phyloP scores from a whole-genome alignment of 1,140 invertebrate genomes.

The Achatina immaculata region DNA sequence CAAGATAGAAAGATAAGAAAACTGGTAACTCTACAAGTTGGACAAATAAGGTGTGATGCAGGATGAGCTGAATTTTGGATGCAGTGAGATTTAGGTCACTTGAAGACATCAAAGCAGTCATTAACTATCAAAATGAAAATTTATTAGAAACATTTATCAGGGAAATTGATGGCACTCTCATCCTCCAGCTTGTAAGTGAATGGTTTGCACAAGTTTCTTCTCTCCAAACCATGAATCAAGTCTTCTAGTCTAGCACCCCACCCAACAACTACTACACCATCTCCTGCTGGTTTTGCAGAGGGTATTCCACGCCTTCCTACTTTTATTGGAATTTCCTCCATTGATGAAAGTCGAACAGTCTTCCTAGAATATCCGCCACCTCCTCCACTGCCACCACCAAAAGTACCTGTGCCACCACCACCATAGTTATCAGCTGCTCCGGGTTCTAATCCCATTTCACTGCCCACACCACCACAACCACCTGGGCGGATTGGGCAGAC shows the following conservation, averaged over 20 bases:
- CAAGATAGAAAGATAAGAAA: too few species aligned
- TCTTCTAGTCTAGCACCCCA: constrained; percentile 41
- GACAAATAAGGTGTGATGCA: too few species aligned
- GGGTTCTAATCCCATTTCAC: background rate
- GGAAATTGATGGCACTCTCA: background rate
- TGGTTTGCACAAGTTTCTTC: background rate
- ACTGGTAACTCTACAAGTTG: too few species aligned
- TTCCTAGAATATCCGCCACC: constrained; percentile 43
- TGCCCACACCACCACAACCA: constrained; percentile 36
- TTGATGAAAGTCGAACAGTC: constrained; percentile 29
- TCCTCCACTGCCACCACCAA: constrained; percentile 38
- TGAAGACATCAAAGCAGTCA: too few species aligned
- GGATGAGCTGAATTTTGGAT: too few species aligned
- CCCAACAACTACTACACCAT: constrained; percentile 40
- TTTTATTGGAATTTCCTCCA: constrained; percentile 29
- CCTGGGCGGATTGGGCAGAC: constrained; percentile 33
- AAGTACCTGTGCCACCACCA: constrained; percentile 40
- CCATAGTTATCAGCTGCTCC: constrained; percentile 41
- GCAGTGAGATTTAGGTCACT: too few species aligned
- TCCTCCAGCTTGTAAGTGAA: background rate
- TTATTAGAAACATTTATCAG: background rate
- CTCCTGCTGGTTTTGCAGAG: constrained; percentile 29
- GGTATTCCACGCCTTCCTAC: constrained; percentile 36
- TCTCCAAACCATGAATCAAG: constrained; percentile 6
- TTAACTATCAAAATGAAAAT: too few species aligned